Evolutionary conservation across 2,113 vertebrate genomes (phyloP).

Genomic region (Myanophis thanlyinensis): DNA sequence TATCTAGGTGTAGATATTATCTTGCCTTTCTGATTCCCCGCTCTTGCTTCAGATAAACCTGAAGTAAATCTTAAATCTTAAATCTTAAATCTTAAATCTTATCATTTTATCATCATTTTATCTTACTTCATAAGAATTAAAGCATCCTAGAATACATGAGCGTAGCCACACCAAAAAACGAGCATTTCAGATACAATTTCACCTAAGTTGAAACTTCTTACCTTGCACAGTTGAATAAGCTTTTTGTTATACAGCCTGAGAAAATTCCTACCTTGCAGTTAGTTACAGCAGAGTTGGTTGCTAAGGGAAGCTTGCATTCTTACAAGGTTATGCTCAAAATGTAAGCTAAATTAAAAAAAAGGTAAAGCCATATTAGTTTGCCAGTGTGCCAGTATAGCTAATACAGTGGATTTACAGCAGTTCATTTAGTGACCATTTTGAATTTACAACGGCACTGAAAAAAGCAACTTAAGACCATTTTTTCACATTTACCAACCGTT

Average conservation of each 20-base stretch:
- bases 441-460: not conserved
- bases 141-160: not conserved
- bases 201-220: not conserved
- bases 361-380: not conserved
- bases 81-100: no score
- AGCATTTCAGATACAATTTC: not conserved
- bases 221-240: not conserved
- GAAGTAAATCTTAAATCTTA: no score
- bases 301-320: not conserved
- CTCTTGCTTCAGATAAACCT: no score
- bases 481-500: not conserved
- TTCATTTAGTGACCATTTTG: not conserved
- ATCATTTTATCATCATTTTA: no score
- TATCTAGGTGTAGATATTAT: no score
- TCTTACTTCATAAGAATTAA: not conserved
- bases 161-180: not conserved
- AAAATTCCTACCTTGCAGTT: not conserved
- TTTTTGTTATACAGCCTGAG: not conserved
- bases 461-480: not conserved
- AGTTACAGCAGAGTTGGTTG: not conserved
- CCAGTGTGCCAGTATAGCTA: not conserved
- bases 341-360: not conserved
- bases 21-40: no score
- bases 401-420: no score
- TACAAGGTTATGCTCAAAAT: not conserved